Base-by-base conservation (phyloP, 2,113 vertebrate genomes). In the Cynoglossus semilaevis region DNA sequence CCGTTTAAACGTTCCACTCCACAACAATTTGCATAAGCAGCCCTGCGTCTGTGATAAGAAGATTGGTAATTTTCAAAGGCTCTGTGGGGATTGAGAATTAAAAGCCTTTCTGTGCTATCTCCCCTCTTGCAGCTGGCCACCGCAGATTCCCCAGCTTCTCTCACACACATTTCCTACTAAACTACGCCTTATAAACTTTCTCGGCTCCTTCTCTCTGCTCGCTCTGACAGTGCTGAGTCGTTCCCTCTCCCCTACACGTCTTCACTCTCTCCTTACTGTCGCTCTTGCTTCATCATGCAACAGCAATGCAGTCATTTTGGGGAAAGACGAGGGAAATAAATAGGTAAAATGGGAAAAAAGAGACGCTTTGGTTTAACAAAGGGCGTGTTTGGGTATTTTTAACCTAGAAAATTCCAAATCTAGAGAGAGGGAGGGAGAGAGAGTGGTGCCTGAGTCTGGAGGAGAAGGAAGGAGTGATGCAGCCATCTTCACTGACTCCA, bases 11-110 rank as follows among this genome's bases (percentile, higher is more conserved):
- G 89, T 91, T 91, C 91, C 91, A 91, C 91, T 92, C 91, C 90
- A 91, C 90, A 92, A 92, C 91, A 91, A 92, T 91, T 91, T 92
- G 90, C 91, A 92, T 92, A 92, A 91, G 90, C 90, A 92, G 91
- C 86, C 89, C 88, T 86, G 90, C 85, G 89, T 90, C 87, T 90
- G 89, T 92, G 91, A 92, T 92, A 92, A 92, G 91, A 92, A 91
- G 91, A 92, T 92, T 92, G 91, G 91, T 92, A 91, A 92, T 92
- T 92, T 92, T 92, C 91, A 92, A 92, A 92, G 91, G 87, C 91
- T 92, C 90, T 90, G 89, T 89, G 85, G 91, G 91, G 90, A 92
- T 91, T 91, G 91, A 90, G 91, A 92, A 91, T 92, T 91, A 92
- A 92, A 92, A 91, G 91, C 88, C 90, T 90, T 91, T 86, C 88